These are phyloP conservation scores for Olivierus martensii DNA, from an alignment of 1,140 invertebrate species.

Conservation along the genomic window DNA sequence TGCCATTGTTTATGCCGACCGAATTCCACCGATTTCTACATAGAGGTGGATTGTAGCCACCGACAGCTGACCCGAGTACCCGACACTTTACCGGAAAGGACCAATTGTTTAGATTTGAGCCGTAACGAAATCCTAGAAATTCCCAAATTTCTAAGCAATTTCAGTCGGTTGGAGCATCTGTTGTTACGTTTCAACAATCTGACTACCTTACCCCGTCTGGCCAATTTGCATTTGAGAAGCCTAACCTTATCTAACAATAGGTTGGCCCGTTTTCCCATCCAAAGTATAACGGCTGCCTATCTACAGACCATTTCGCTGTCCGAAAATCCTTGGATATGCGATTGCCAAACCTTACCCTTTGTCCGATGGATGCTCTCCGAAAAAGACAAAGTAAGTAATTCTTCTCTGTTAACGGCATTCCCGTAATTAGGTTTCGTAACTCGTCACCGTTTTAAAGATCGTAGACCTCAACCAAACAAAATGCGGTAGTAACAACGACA, in stretches of 20 bases:
- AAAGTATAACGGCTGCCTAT: constrained; percentile 15
- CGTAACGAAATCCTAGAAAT: no score
- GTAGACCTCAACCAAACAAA: neutral
- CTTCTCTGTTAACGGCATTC: constrained; percentile 47
- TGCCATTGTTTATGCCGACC: no score
- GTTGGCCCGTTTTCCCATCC: neutral
- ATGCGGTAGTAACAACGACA: neutral
- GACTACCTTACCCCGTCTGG: no score
- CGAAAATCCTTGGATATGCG: constrained; percentile 31
- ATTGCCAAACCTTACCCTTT: constrained; percentile 28
- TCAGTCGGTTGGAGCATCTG: no score
- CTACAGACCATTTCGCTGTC: constrained; percentile 25
- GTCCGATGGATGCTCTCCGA: constrained; percentile 32
- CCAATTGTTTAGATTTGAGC: no score
- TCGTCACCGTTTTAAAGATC: constrained; percentile 4
- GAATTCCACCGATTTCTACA: no score
- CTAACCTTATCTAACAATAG: neutral
- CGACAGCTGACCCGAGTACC: no score
- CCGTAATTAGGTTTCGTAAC: no score
- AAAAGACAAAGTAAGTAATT: constrained; percentile 48
- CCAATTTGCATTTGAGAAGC: neutral
- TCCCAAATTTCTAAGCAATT: no score
- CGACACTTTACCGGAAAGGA: no score
- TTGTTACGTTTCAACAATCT: no score
- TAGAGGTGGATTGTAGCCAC: no score